Conservation (phyloP, 2,113 vertebrate genomes). For the Mustelus asterias region DNA sequence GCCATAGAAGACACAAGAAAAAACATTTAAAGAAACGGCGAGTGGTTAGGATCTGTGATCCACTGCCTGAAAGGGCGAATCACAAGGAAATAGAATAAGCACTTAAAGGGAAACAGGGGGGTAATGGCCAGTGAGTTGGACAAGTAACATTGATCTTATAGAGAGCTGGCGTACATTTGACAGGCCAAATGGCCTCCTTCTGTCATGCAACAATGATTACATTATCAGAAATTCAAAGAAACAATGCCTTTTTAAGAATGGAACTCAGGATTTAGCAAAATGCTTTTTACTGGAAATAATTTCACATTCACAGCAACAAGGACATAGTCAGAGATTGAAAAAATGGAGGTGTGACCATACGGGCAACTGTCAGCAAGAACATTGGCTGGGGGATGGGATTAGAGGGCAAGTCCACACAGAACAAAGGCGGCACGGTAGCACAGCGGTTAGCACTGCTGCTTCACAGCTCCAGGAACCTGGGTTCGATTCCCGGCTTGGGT, state of each 20-base stretch:
- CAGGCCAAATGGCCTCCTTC: not conserved
- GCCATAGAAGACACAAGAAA: not conserved
- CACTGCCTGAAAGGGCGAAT: not conserved
- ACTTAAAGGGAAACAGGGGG: not conserved
- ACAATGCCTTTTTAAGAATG: not conserved
- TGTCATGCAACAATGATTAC: not conserved
- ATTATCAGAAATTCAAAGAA: not conserved
- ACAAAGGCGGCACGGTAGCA: too few species aligned
- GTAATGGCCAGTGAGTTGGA: not conserved
- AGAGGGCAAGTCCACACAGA: not conserved
- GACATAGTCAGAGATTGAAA: not conserved
- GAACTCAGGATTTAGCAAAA: constrained; percentile 2
- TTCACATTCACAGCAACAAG: not conserved
- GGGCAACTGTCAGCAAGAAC: not conserved
- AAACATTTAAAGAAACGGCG: not conserved
- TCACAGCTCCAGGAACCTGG: too few species aligned
- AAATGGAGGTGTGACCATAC: not conserved
- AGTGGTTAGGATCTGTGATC: not conserved
- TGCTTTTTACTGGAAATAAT: too few species aligned
- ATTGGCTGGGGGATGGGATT: not conserved
- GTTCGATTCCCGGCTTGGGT: too few species aligned
- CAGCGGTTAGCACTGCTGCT: too few species aligned
- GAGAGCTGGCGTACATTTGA: not conserved
- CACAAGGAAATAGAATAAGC: not conserved
- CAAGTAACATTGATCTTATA: not conserved